Evolutionary conservation across 2,797 vertebrate genomes (phyloP).

Genomic region (Morus bassanus): DNA sequence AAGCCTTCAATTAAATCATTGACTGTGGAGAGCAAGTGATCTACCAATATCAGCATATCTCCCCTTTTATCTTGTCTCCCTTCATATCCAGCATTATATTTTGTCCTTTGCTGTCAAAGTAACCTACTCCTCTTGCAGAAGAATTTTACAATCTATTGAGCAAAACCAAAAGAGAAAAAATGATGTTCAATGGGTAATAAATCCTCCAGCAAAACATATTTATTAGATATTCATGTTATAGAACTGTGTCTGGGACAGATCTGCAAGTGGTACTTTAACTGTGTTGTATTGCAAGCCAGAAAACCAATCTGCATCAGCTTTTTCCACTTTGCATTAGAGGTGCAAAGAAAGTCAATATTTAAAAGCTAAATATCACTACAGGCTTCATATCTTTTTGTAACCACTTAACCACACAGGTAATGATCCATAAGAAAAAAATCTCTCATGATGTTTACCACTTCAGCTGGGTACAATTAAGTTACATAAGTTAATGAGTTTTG

Average conservation of each 20-base stretch:
- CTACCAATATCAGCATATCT: not conserved
- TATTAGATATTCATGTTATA: slow-evolving; percentile 6
- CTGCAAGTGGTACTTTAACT: not conserved
- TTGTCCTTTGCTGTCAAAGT: not conserved
- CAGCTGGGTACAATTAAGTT: slow-evolving; percentile 29
- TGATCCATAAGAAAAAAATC: slow-evolving; percentile 55
- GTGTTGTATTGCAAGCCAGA: not conserved
- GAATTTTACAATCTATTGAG: not conserved
- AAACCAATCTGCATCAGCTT: not conserved
- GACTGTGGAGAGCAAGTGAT: not conserved
- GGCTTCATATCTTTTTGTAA: slow-evolving; percentile 43
- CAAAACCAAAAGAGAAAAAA: not conserved
- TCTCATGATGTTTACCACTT: slow-evolving; percentile 52
- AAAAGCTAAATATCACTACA: slow-evolving; percentile 25
- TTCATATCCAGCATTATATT: not conserved
- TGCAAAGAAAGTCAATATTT: slow-evolving; percentile 46
- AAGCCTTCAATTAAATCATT: not conserved
- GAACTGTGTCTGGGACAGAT: not conserved
- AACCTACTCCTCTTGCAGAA: not conserved
- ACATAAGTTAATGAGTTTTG: slow-evolving; percentile 32
- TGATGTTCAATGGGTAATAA: not conserved
- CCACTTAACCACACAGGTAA: slow-evolving; percentile 27
- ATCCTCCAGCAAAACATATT: not conserved
- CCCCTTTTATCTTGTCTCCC: not conserved
- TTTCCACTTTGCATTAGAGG: slow-evolving; percentile 2